Base-by-base conservation (phyloP, 2,113 vertebrate species). In the Colius striatus region DNA sequence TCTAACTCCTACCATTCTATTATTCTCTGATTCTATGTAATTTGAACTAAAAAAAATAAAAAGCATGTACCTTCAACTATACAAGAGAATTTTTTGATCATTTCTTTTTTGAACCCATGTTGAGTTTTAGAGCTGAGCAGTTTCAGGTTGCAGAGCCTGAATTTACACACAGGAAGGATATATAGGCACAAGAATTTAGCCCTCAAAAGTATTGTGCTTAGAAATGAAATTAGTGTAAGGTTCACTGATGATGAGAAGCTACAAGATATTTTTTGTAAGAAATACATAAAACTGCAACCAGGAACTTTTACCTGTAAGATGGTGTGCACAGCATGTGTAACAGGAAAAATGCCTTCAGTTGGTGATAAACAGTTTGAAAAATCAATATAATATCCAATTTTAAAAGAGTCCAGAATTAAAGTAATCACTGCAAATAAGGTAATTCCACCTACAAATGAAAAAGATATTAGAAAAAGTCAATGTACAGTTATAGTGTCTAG, bases 341-440 rank as follows among this genome's bases (percentile, higher is more conserved):
- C 98, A 5, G 99, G 99, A 94, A 99, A 99, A 65, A 99, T 98
- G 11, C 98, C 99, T 89, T 99, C 98, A 5, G 98, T 97, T 57
- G 98, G 97, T 10, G 99, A 99, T 53, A 99, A 96, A 88, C 99
- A 99, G 41, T 97, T 97, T 4, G 98, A 98, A 97, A 98, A 99
- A 50, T 99, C 99, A 80, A 99, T 92, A 85, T 98, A 99, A 95
- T 99, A 98, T 47, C 99, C 99, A 45, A 99, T 98, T 97, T 99
- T 99, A 90, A 99, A 99, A 84, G 98, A 98, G 78, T 99, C 99
- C 97, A 99, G 98, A 83, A 99, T 98, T 94, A 99, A 90, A 57
- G 99, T 99, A 55, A 99, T 98, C 78, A 98, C 92, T 2, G 99
- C 99, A 61, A 99, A 99, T 67, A 99, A 88, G 4, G 99, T 98